These are phyloP conservation scores for Choristoneura fumiferana DNA, from an alignment of 1,140 invertebrate species.

Conservation along the genomic window DNA sequence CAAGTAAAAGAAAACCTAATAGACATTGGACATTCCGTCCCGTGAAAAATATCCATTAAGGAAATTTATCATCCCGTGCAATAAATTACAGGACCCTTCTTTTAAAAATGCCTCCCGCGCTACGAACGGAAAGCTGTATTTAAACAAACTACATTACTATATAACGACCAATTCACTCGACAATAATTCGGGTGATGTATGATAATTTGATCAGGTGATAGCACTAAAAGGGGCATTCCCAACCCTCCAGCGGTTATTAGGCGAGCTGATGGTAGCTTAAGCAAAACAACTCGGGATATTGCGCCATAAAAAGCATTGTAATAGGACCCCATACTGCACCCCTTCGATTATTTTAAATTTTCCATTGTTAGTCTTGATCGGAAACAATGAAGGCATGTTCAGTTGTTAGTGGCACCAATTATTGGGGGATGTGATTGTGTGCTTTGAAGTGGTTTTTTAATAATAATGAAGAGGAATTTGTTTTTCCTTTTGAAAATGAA, in stretches of 20 bases:
- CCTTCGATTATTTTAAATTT: constrained; percentile 63
- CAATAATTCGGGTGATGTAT: constrained; percentile 56
- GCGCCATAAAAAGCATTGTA: constrained; percentile 56
- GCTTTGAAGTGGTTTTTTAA: constrained; percentile 17
- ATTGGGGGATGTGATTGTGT: constrained; percentile 11
- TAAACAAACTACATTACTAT: constrained; percentile 65
- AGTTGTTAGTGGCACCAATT: constrained; percentile 14
- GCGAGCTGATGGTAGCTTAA: constrained; percentile 63
- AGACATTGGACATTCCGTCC: constrained; percentile 38
- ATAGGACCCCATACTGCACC: constrained; percentile 45
- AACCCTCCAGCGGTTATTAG: constrained; percentile 55
- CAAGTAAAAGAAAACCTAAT: constrained; percentile 23
- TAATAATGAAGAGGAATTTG: constrained; percentile 13
- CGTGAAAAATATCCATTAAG: constrained; percentile 61
- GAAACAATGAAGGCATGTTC: constrained; percentile 17
- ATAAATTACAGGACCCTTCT: constrained; percentile 56
- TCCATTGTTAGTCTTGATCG: constrained; percentile 41
- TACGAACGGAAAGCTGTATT: constrained; percentile 49
- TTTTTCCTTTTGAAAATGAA: constrained; percentile 5
- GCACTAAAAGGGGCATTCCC: constrained; percentile 28
- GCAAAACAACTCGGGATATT: constrained; percentile 63
- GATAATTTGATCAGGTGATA: constrained; percentile 66
- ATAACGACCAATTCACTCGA: constrained; percentile 57
- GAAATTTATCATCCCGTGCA: constrained; percentile 52
- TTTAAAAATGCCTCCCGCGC: constrained; percentile 37